phyloP scores from a whole-genome alignment of 2,888 invertebrate species.

The Dioctria linearis region DNA sequence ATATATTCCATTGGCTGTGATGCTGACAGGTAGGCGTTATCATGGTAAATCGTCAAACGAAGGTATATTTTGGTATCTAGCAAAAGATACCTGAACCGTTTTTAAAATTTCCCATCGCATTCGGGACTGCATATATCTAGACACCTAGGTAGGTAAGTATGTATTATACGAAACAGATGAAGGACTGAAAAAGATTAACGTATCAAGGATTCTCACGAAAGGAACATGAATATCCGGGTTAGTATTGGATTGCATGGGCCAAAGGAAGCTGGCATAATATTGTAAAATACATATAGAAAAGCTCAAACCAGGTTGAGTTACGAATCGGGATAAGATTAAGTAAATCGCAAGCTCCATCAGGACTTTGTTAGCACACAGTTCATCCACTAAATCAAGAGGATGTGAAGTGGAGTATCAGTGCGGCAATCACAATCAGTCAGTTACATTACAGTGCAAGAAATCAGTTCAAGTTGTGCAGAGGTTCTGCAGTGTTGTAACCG shows the following conservation, averaged over 20 bases:
- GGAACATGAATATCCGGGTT: conserved; percentile 33
- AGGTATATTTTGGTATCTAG: not conserved
- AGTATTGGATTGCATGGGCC: not conserved
- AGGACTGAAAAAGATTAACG: conserved; percentile 32
- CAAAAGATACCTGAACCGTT: not conserved
- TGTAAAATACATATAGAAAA: not conserved
- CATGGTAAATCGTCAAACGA: not conserved
- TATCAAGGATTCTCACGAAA: not conserved
- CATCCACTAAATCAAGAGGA: not conserved
- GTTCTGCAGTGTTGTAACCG: too few relatives aligned
- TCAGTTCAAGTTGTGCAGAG: conserved; percentile 39
- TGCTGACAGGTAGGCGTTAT: conserved; percentile 55
- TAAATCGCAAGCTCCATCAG: conserved; percentile 14
- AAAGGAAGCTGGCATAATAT: conserved; percentile 29
- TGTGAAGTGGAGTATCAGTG: not conserved
- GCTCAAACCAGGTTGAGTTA: conserved; percentile 6
- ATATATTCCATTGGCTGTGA: conserved; percentile 51
- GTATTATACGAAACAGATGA: not conserved
- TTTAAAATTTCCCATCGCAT: conserved; percentile 16
- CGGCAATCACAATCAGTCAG: not conserved
- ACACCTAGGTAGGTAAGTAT: too few relatives aligned
- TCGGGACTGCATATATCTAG: not conserved
- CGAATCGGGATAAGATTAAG: conserved; percentile 37
- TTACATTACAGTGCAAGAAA: conserved; percentile 19
- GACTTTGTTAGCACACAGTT: not conserved